Evolutionary conservation across 2,888 invertebrate genomes (phyloP), one percentile per base, ranked within the genome.

Genomic region (Oscheius onirici): DNA sequence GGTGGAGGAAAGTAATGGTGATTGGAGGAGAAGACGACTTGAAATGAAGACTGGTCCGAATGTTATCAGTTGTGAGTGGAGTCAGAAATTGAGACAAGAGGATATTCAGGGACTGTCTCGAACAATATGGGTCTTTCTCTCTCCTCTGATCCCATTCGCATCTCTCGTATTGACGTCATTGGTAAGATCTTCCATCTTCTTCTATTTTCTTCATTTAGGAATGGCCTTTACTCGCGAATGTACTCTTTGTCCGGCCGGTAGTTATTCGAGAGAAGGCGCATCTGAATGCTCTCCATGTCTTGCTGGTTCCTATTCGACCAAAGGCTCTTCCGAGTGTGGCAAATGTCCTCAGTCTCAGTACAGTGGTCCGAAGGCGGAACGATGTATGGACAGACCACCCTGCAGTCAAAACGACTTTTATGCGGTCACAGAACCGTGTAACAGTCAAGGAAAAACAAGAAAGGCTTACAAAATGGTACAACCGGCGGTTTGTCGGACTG

Each of bases 171-270:
- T 49, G 86, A 85, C 65, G 76, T 86, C 24, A 68, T 78, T 43
- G 83, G 82, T 79, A 52, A n/a, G n/a, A n/a, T n/a, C n/a, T n/a
- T n/a, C n/a, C n/a, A n/a, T n/a, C n/a, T n/a, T n/a, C n/a, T n/a
- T n/a, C n/a, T n/a, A n/a, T n/a, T n/a, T n/a, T n/a, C n/a, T n/a
- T n/a, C n/a, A n/a, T n/a, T 46, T 71, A 90, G 91, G 91, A 28
- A 89, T 91, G 40, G 91, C 91, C 0, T 91, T 89, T 81, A 89
- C 91, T 1, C 90, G 91, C 0, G 88, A 89, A 71, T 90, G 90
- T 80, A 83, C 86, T 5, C 75, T 82, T 2, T 89, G 88, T 82
- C 86, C 87, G 10, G 85, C 88, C 10, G 90, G 90, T 8, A 89
- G 89, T 2, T 90, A 86, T 88, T 88, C 88, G 69, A 84, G 82